Evolutionary conservation across 1,140 invertebrate genomes (phyloP), one percentile per base, ranked within the genome.

Genomic region (Mya arenaria): DNA sequence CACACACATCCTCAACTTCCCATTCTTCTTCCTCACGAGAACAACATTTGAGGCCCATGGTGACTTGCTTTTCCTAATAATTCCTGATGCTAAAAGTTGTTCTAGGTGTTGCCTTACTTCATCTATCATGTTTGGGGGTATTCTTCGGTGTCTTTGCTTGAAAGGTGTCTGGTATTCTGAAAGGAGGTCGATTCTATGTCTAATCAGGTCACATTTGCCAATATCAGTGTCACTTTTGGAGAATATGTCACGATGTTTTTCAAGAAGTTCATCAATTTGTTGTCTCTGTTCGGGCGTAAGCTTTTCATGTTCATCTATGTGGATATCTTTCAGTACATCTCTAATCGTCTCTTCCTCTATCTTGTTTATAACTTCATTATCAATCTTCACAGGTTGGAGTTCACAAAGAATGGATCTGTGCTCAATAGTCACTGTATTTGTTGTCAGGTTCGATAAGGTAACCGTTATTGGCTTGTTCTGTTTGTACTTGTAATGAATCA

Each of bases 371-470:
- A 66, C 30, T 19, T 69, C 65, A 58, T 84, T 56, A n/a, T 60
- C 60, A 15, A 82, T 63, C 28, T 37, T 66, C 0, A 86, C 83
- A 36, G 80, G 83, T 60, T 84, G 79, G 0, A 84, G 8, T 34
- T 86, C 83, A 83, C 83, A 84, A 36, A 84, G 23, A 5, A 82
- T 55, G 10, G 79, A 44, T 79, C 62, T 78, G 15, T 72, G 78
- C 17, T 69, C 17, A 41, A 86, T 66, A 15, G 34, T 36, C 17
- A 86, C 34, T 30, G 73, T 66, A 34, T 56, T 68, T 48, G 73
- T 77, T 10, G 83, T 74, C 8, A 74, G n/a, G 44, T 86, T 82
- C 4, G 82, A 72, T 19, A 82, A 41, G 30, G 41, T 63, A 48
- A 78, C 78, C n/a, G 44, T 28, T 4, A 85, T n/a, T 69, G 36